Evolutionary conservation across 2,888 invertebrate genomes (phyloP), one percentile per base, ranked within the genome.

Genomic region (Rotaria socialis): DNA sequence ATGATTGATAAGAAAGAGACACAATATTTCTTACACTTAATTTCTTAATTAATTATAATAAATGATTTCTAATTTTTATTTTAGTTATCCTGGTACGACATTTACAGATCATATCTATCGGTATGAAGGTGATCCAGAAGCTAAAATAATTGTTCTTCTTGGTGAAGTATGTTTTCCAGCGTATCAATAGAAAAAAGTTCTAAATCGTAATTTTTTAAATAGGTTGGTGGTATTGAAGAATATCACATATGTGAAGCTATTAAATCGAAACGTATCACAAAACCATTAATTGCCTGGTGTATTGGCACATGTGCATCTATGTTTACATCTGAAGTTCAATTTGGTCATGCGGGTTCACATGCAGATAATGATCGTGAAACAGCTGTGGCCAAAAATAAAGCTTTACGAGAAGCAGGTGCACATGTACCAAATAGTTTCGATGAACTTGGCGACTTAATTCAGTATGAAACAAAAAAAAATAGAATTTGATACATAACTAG

Each of bases 261-360:
- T 35, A 93, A 94, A 88, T 93, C 93, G 84, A 94, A 94, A 0
- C 92, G 93, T 86, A 94, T 99, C 89, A 95, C 94, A 87, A 99
- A 99, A 90, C 98, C 98, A 0, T 92, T 99, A 89, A 95, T 99
- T 0, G 96, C 96, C 5, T 99, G 99, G 99, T 99, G 99, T 90
- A 99, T 99, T 89, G 98, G 98, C 22, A 97, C 93, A 8, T 93
- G 93, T 89, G 92, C 93, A 58, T 91, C 90, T 88, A 91, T 91
- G 92, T 92, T 92, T 88, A 92, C 92, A 10, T 92, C 92, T 24
- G 92, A 92, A 89, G 96, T 99, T 19, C 99, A 99, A 92, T 99
- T 99, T 92, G 99, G 99, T 0, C 99, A 99, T 92, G 99, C 99
- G 88, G 99, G 99, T 11, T 96, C 98, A 3, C 96, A 97, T 89